Evolutionary conservation across 2,888 invertebrate species (phyloP).

Genomic region (Lasioglossum vierecki): DNA sequence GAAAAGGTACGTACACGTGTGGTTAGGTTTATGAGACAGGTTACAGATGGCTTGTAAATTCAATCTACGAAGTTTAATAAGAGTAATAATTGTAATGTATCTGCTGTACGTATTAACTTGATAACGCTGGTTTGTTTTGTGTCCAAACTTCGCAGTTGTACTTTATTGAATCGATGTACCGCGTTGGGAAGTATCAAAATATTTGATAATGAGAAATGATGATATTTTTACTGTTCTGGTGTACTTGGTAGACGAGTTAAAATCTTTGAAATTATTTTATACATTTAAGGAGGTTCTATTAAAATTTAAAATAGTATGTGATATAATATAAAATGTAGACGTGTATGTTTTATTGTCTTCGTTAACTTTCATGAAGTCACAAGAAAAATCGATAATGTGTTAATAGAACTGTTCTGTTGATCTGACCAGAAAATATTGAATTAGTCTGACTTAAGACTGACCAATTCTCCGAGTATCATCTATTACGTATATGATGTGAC

Average conservation of each 20-base stretch:
- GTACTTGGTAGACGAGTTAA: neutral
- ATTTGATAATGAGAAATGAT: neutral
- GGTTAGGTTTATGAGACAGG: slow-evolving; percentile 5
- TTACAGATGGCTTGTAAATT: slow-evolving; percentile 3
- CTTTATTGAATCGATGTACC: neutral
- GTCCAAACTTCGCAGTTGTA: neutral
- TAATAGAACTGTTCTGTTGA: too few relatives aligned
- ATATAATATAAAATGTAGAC: neutral
- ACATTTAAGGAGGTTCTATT: neutral
- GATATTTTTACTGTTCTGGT: neutral
- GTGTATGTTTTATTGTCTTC: too few relatives aligned
- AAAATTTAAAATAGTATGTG: neutral
- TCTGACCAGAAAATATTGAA: neutral
- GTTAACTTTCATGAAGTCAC: too few relatives aligned
- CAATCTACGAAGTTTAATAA: neutral
- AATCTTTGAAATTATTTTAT: neutral
- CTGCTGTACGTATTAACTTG: neutral
- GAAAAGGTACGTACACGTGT: neutral
- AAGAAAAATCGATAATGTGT: too few relatives aligned
- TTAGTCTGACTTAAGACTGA: neutral
- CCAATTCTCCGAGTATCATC: too few relatives aligned
- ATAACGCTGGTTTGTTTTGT: neutral
- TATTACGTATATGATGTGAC: too few relatives aligned
- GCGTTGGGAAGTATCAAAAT: neutral
- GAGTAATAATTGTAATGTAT: neutral